Percentiles rank a stretch among this genome's conserved stretches.
phyloP scores from a whole-genome alignment of 2,888 invertebrate genomes.

The Drosophila macrothrix region DNA sequence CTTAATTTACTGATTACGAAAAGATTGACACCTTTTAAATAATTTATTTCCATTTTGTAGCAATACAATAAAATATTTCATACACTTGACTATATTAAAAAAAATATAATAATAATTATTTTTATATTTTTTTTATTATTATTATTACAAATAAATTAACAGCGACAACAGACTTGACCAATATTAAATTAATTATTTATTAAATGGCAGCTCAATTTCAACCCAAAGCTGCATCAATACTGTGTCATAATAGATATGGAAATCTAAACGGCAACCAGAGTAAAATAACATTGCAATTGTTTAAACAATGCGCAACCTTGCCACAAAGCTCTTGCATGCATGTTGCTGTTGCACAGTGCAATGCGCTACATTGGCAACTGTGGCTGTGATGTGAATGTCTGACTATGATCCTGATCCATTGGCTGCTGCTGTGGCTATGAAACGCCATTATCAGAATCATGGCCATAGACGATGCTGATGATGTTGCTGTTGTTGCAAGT shows the following conservation, averaged over 20 bases:
- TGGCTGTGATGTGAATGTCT: conserved; percentile 46
- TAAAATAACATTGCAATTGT: not conserved
- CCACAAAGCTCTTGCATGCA: not conserved
- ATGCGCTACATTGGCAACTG: conserved; percentile 29
- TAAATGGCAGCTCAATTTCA: not conserved
- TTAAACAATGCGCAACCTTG: not conserved
- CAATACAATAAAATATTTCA: not conserved
- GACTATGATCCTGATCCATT: conserved; percentile 57
- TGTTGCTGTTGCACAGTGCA: conserved; percentile 25
- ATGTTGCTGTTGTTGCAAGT: conserved; percentile 15
- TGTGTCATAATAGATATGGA: not conserved
- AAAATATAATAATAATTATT: not conserved
- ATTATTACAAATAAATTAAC: not conserved
- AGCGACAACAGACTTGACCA: not conserved
- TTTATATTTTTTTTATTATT: not conserved
- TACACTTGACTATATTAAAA: not conserved
- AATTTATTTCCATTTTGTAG: not conserved
- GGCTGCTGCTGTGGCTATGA: conserved; percentile 39
- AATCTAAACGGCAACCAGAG: not conserved
- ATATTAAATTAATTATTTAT: not conserved
- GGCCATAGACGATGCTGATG: conserved; percentile 28
- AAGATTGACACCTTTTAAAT: not conserved
- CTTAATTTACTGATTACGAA: not conserved
- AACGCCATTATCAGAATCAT: conserved; percentile 63
- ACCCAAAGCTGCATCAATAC: not conserved